Conservation (phyloP, 2,113 vertebrate genomes). For the Syngnathus floridae region DNA sequence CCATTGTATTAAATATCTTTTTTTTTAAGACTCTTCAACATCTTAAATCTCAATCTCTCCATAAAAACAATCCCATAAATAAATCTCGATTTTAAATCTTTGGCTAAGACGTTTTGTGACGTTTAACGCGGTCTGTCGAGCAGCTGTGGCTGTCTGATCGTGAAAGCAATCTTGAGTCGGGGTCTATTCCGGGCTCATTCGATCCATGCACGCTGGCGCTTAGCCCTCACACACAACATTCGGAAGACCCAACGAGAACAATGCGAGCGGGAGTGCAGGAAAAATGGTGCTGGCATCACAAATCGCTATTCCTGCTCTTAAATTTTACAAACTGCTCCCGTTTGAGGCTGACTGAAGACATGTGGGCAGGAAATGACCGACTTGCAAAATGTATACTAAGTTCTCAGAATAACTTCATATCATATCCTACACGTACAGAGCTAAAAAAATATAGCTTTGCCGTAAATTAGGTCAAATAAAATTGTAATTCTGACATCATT, state of each 20-base stretch:
- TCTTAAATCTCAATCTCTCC: background rate
- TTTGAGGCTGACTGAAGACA: conserved; percentile 6
- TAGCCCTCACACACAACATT: conserved; percentile 1
- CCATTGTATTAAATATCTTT: background rate
- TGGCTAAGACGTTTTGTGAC: background rate
- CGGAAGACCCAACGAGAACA: background rate
- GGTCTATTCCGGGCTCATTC: conserved; percentile 4
- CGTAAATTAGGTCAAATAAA: background rate
- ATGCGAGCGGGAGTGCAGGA: background rate
- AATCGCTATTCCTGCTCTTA: background rate
- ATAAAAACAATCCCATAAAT: background rate
- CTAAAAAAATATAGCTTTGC: background rate
- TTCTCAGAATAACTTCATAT: conserved; percentile 1
- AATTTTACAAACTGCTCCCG: conserved; percentile 4
- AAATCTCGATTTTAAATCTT: background rate
- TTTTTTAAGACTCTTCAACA: background rate
- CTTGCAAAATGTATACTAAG: background rate
- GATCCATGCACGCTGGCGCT: background rate
- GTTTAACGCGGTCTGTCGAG: background rate
- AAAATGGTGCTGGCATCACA: background rate
- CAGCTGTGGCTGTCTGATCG: background rate
- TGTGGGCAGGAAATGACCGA: conserved; percentile 2
- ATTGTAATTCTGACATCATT: background rate
- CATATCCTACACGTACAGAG: background rate
- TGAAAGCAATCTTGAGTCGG: background rate